Evolutionary conservation across 2,888 invertebrate species (phyloP), one percentile per base, ranked within the genome.

Genomic region (Gymnocheta viridis): DNA sequence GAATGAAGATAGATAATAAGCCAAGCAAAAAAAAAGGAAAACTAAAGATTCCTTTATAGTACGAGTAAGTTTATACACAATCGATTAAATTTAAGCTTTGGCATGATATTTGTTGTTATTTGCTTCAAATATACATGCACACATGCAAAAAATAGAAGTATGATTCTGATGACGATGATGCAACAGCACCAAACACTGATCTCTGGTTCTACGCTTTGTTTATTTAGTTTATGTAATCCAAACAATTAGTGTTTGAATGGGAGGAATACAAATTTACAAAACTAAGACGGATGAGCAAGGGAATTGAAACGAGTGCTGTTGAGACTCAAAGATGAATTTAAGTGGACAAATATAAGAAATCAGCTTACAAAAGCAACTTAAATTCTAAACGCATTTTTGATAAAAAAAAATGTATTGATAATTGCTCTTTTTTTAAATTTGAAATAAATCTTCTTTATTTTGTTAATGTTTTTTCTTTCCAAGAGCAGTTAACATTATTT

Each of bases 181-280:
- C 32, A 69, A 73, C 32, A 78, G 56, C 58, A 56, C 10, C 44
- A 80, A 67, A 77, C 73, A 81, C 73, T 84, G 81, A 81, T 81
- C 81, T 78, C 69, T 78, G 67, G 69, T 78, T 73, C 64, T 56
- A 35, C 44, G 69, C 73, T 73, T 77, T 81, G 81, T 81, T 84
- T 84, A 77, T 73, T 81, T 84, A 84, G 84, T 69, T 47, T 77
- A 69, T 81, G 81, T 84, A 84, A 84, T 84, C 81, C 81, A 69
- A 81, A 81, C 84, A 84, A 84, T 84, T 84, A 84, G 84, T 73
- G 49, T 47, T 76, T 81, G 49, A 62, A 66, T 69, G 49, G 19
- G 47, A 58, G 69, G 1, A 62, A 56, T 35, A 44, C 12, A 58
- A 38, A 19, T 19, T 24, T 9, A 12, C 29, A 60, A 51, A 44